A percentile compares a stretch with the other conserved stretches of the same genome.
Evolutionary conservation across 2,888 invertebrate species (phyloP).

Genomic region (Leptarthrus brevirostris): DNA sequence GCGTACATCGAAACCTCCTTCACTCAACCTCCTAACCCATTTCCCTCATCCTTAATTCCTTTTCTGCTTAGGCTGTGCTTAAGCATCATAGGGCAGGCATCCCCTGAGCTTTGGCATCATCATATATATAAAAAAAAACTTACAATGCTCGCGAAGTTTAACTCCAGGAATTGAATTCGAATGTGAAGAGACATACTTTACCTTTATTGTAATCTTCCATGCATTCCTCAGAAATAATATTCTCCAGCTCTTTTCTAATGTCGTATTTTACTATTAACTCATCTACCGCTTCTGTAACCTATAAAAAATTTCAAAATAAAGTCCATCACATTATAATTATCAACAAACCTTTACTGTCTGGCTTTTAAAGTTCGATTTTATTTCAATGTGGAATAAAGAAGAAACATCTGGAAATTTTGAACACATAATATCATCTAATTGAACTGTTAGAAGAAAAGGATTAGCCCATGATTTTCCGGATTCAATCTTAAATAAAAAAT

Average conservation of each 20-base stretch:
- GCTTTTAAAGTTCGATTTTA: constrained; percentile 57
- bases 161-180: too few species aligned
- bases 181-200: too few species aligned
- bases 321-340: too few species aligned
- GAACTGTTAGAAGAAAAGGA: constrained; percentile 66
- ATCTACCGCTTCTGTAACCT: constrained; percentile 62
- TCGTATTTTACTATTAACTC: constrained; percentile 60
- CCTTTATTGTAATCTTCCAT: constrained; percentile 62
- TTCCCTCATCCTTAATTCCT: too few species aligned
- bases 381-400: constrained; percentile 59
- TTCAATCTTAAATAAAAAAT: constrained; percentile 65
- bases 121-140: too few species aligned
- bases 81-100: too few species aligned
- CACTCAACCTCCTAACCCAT: too few species aligned
- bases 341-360: constrained; percentile 58
- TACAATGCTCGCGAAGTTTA: too few species aligned
- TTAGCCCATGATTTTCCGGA: constrained; percentile 67
- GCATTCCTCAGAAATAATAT: constrained; percentile 60
- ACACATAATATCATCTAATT: constrained; percentile 68
- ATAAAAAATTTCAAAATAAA: not conserved
- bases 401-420: constrained; percentile 65
- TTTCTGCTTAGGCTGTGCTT: too few species aligned
- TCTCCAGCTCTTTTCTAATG: constrained; percentile 59
- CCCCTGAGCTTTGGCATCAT: too few species aligned
- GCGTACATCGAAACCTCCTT: too few species aligned